Evolutionary conservation across 2,888 invertebrate genomes (phyloP).

Genomic region (Sphaerophoria rueppellii): DNA sequence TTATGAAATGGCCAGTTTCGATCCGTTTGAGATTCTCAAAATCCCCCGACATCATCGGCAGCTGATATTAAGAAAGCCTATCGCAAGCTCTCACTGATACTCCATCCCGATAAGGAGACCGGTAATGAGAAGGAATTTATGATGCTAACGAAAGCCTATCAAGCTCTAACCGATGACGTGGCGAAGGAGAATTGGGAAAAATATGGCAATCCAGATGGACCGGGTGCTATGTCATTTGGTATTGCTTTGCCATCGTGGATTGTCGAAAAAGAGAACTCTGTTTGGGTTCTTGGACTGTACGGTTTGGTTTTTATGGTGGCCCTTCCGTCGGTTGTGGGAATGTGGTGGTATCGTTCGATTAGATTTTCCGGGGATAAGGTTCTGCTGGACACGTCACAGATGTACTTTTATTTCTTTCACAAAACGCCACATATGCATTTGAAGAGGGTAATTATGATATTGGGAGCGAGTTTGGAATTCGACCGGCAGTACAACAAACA

Average conservation of each 20-base stretch:
- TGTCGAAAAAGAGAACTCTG: constrained; percentile 99
- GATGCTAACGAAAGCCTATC: constrained; percentile 96
- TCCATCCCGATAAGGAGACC: constrained; percentile 99
- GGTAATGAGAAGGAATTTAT: constrained; percentile 99
- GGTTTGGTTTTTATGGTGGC: constrained; percentile 99
- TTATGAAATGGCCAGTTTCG: constrained; percentile 99
- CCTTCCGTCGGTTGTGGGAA: constrained; percentile 93
- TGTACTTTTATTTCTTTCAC: constrained; percentile 97
- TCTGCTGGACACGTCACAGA: constrained; percentile 96
- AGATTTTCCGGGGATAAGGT: constrained; percentile 98
- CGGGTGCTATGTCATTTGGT: constrained; percentile 99
- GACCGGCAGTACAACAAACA: constrained; percentile 96
- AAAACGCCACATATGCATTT: constrained; percentile 97
- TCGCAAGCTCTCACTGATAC: constrained; percentile 94
- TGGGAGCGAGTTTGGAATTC: constrained; percentile 98
- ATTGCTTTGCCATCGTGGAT: constrained; percentile 99
- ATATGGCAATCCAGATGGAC: constrained; percentile 99
- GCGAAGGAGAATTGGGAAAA: constrained; percentile 99
- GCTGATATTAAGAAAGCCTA: constrained; percentile 97
- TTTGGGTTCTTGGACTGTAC: constrained; percentile 98
- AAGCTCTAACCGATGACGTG: constrained; percentile 98
- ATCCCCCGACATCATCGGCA: constrained; percentile 92
- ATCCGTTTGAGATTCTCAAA: constrained; percentile 97
- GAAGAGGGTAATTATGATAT: constrained; percentile 97
- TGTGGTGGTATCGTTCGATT: constrained; percentile 99